phyloP scores from a whole-genome alignment of 2,888 invertebrate species.

The Ectemnius lituratus region DNA sequence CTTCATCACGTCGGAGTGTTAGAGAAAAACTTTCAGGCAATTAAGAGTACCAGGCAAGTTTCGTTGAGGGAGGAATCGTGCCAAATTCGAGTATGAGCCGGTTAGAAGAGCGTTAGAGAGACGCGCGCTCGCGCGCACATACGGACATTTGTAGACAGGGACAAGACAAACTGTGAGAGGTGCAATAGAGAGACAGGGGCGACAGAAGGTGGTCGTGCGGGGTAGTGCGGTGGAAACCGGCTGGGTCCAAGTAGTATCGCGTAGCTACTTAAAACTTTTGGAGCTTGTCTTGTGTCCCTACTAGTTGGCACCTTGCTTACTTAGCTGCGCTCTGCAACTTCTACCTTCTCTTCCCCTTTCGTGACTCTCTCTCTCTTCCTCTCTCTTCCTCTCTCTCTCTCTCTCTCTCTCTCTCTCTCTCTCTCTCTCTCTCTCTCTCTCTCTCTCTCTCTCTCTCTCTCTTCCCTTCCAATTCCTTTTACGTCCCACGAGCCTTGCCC shows the following conservation, averaged over 20 bases:
- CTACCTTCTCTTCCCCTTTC: slow-evolving; percentile 38
- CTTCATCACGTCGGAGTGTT: no score
- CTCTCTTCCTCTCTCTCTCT: neutral
- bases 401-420: neutral
- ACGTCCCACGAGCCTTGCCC: slow-evolving; percentile 4
- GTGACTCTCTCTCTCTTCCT: slow-evolving; percentile 35
- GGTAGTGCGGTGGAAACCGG: slow-evolving; percentile 1
- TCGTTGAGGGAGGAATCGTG: no score
- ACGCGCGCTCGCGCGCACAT: slow-evolving; percentile 10
- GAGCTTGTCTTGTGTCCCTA: slow-evolving; percentile 61
- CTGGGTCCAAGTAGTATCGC: slow-evolving; percentile 45
- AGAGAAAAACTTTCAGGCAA: no score
- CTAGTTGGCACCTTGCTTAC: slow-evolving; percentile 63
- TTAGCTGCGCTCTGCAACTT: slow-evolving; percentile 60
- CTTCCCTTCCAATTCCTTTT: neutral
- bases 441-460: neutral
- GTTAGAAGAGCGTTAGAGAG: neutral
- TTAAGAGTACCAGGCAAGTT: no score
- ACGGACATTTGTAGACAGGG: slow-evolving; percentile 29
- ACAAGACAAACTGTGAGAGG: slow-evolving; percentile 51
- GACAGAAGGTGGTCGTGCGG: slow-evolving; percentile 8
- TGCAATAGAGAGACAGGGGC: slow-evolving; percentile 43
- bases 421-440: slow-evolving; percentile 8
- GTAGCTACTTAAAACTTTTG: slow-evolving; percentile 53
- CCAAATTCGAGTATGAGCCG: neutral